phyloP scores from a whole-genome alignment of 2,797 vertebrate species.

The Cyclura pinguis region DNA sequence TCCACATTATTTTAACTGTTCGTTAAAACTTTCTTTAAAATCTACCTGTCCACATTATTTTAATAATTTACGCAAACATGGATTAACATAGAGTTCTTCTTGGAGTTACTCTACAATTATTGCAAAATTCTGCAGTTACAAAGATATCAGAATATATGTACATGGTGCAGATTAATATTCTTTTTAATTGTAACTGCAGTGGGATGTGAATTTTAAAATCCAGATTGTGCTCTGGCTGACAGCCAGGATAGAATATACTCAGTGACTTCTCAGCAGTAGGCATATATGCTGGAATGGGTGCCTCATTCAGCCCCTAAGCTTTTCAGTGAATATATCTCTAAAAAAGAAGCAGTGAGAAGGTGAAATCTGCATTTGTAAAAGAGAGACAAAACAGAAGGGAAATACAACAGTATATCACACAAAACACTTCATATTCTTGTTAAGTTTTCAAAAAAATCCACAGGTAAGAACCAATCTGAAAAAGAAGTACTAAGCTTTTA shows the following conservation, averaged over 20 bases:
- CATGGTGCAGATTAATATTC: constrained; percentile 55
- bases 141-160: constrained; percentile 16
- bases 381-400: background rate
- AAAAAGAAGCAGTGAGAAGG: constrained; percentile 59
- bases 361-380: constrained; percentile 52
- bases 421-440: constrained; percentile 64
- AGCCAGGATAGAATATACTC: background rate
- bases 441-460: constrained; percentile 58
- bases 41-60: accelerated
- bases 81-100: constrained; percentile 15
- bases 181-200: constrained; percentile 49
- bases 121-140: constrained; percentile 38
- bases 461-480: constrained; percentile 63
- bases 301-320: constrained; percentile 21
- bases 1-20: background rate
- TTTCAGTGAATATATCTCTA: constrained; percentile 54
- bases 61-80: constrained; percentile 20
- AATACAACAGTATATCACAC: constrained; percentile 56
- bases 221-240: constrained; percentile 16
- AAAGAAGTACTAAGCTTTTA: constrained; percentile 53
- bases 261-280: constrained; percentile 29
- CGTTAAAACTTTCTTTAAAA: constrained; percentile 30
- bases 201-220: constrained; percentile 49
- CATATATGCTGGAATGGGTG: constrained; percentile 30
- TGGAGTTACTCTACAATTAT: constrained; percentile 57